Conservation (phyloP, 2,113 vertebrate species). For the Herpetotheres cachinnans region DNA sequence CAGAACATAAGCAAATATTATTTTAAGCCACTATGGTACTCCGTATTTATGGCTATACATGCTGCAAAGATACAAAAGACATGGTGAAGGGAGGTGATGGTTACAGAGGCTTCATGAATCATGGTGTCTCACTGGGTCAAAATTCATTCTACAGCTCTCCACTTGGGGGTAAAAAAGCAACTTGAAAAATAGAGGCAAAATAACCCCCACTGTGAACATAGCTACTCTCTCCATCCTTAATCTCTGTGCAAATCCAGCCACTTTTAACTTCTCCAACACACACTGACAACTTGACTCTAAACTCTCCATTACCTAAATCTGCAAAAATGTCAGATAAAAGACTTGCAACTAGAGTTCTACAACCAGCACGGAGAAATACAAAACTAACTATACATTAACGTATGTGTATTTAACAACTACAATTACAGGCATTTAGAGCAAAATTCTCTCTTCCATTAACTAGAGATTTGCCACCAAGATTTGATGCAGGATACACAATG, state of each 20-base stretch:
- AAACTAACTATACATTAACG: neutral
- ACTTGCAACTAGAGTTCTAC: neutral
- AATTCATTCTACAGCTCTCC: neutral
- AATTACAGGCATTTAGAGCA: neutral
- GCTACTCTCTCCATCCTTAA: neutral
- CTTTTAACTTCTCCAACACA: neutral
- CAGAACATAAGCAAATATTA: neutral
- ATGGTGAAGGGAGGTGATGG: neutral
- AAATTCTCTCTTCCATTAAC: slow-evolving; percentile 22
- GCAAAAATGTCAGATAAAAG: neutral
- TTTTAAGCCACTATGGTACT: neutral
- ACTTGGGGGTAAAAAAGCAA: neutral
- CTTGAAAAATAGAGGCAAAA: neutral
- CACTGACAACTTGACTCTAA: neutral
- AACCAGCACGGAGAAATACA: neutral
- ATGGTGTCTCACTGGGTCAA: fast-evolving
- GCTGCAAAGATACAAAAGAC: neutral
- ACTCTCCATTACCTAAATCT: neutral
- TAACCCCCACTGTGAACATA: neutral
- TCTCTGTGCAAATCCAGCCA: neutral
- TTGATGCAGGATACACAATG: neutral
- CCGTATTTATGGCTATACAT: neutral
- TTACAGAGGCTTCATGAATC: neutral
- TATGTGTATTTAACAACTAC: neutral
- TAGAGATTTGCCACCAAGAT: slow-evolving; percentile 28